phyloP scores from a whole-genome alignment of 2,797 vertebrate genomes.

The Acanthopagrus latus region DNA sequence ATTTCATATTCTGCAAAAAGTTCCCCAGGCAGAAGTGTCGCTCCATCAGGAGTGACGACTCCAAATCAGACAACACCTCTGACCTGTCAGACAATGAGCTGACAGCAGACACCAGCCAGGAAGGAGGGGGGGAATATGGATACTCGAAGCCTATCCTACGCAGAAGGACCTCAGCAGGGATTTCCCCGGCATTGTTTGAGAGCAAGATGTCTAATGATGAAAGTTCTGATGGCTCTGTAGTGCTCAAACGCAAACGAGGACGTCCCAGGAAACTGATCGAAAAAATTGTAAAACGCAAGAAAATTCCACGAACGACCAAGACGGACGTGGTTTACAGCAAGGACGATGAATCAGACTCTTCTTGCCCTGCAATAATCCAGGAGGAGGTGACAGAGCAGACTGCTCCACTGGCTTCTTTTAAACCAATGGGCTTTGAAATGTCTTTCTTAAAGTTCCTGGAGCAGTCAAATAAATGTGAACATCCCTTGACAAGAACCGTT shows the following conservation, averaged over 20 bases:
- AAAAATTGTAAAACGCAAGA: constrained; percentile 70
- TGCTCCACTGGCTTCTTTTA: constrained; percentile 92
- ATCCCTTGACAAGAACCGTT: constrained; percentile 82
- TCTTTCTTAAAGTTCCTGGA: constrained; percentile 98
- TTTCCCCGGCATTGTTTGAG: constrained; percentile 66
- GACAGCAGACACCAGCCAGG: constrained; percentile 35
- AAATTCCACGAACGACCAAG: constrained; percentile 66
- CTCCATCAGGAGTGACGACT: constrained; percentile 80
- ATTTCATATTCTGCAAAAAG: constrained; percentile 95
- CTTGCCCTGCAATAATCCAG: constrained; percentile 66
- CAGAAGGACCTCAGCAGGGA: constrained; percentile 66
- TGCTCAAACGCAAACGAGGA: constrained; percentile 84
- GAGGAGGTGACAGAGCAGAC: constrained; percentile 84
- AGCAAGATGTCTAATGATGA: constrained; percentile 77
- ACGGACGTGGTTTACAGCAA: constrained; percentile 54
- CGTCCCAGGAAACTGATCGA: constrained; percentile 78
- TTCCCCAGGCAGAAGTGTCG: constrained; percentile 83
- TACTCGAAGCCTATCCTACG: constrained; percentile 79
- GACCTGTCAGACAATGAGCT: constrained; percentile 80
- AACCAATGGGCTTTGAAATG: constrained; percentile 97
- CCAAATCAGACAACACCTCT: constrained; percentile 82
- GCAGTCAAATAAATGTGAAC: constrained; percentile 90
- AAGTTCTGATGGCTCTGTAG: constrained; percentile 72
- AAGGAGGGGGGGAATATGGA: constrained; percentile 65
- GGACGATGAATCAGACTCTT: constrained; percentile 85